Conservation (phyloP, 2,888 invertebrate genomes). For the Eupithecia inturbata region DNA sequence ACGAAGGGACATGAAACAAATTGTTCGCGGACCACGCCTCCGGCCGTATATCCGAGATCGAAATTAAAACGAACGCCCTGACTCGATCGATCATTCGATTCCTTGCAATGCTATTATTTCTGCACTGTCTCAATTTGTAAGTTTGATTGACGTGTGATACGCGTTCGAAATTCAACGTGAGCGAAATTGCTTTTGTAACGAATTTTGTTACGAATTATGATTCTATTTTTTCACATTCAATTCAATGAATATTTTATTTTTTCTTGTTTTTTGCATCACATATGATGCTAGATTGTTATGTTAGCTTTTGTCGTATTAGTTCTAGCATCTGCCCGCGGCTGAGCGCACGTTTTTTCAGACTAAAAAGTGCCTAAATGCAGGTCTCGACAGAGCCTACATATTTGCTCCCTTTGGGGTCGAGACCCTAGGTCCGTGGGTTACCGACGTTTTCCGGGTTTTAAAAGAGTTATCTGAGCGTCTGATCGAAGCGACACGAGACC, state of each 20-base stretch:
- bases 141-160: constrained; percentile 70
- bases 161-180: constrained; percentile 59
- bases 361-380: no score
- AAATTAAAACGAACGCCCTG: constrained; percentile 82
- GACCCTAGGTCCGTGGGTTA: no score
- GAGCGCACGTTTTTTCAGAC: no score
- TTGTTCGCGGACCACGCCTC: constrained; percentile 80
- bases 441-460: no score
- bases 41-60: constrained; percentile 77
- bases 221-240: neutral
- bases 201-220: constrained; percentile 33
- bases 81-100: constrained; percentile 82
- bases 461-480: no score
- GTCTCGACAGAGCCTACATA: no score
- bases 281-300: neutral
- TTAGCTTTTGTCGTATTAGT: neutral
- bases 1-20: constrained; percentile 79
- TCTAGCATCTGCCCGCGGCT: no score
- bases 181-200: constrained; percentile 50
- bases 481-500: no score
- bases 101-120: constrained; percentile 78
- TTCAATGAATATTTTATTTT: no score
- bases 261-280: neutral
- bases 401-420: no score
- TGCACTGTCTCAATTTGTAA: constrained; percentile 78